Conservation (phyloP, 2,888 invertebrate genomes). For the Crossocerus cetratus region DNA sequence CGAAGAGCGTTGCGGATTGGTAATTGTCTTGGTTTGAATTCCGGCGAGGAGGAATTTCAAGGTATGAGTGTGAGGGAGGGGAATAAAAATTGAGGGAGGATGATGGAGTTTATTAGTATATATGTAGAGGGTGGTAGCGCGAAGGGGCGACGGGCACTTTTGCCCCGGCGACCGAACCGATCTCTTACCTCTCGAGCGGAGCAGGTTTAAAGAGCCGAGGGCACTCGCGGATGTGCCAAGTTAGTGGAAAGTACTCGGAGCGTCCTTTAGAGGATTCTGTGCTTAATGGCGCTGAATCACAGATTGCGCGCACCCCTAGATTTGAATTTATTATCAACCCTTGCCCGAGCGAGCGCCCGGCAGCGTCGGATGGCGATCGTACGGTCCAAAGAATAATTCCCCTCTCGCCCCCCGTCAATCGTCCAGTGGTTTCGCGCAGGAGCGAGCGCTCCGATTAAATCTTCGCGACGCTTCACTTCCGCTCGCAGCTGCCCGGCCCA, state of each 20-base stretch:
- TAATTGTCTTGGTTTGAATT: no score
- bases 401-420: neutral
- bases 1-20: no score
- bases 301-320: conserved; percentile 74
- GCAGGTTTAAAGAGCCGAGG: conserved; percentile 52
- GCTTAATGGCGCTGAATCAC: conserved; percentile 77
- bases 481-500: no score
- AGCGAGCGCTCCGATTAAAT: no score
- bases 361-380: conserved; percentile 58
- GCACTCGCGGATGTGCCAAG: conserved; percentile 65
- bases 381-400: conserved; percentile 57
- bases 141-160: no score
- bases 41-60: no score
- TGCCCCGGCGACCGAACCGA: conserved; percentile 40
- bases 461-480: no score
- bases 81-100: neutral
- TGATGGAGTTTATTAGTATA: conserved; percentile 18
- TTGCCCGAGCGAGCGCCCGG: conserved; percentile 60
- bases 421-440: neutral
- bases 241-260: conserved; percentile 61
- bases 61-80: no score
- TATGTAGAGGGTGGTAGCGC: no score
- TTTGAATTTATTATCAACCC: conserved; percentile 74
- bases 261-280: conserved; percentile 72
- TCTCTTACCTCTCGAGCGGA: conserved; percentile 47